These are phyloP conservation scores for Cyanoderma ruficeps DNA, from an alignment of 2,113 vertebrate species.

Conservation along the genomic window DNA sequence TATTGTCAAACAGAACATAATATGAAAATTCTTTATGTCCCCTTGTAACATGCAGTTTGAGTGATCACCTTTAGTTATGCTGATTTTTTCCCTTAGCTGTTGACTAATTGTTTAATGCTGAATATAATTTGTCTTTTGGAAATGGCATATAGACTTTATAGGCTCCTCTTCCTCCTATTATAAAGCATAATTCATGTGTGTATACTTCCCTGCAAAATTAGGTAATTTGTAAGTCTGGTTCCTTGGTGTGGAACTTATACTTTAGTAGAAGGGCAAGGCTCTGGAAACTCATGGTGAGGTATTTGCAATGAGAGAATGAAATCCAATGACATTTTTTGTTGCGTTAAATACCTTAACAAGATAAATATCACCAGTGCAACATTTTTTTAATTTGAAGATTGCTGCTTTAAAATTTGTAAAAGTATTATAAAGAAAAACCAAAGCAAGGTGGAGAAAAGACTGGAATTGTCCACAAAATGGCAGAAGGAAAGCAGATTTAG, in stretches of 20 bases:
- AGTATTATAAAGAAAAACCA: background rate
- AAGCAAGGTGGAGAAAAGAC: background rate
- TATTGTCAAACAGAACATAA: conserved; percentile 26
- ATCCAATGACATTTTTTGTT: background rate
- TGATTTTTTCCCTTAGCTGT: background rate
- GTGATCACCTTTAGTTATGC: background rate
- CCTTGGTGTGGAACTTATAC: background rate
- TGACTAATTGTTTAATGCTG: background rate
- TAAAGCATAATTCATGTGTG: background rate
- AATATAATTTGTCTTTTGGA: background rate
- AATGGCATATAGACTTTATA: background rate
- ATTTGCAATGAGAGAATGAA: background rate
- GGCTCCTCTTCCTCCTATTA: background rate
- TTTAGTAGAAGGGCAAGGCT: background rate
- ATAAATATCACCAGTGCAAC: background rate
- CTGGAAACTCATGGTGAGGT: background rate
- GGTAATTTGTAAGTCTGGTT: background rate
- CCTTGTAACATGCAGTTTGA: background rate
- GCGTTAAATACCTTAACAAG: background rate
- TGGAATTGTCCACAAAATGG: background rate
- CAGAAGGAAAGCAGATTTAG: background rate
- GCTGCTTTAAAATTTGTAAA: background rate
- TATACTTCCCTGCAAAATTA: background rate
- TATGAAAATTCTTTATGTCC: conserved; percentile 38
- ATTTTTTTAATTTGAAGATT: background rate